These are phyloP conservation scores for Silurus asotus DNA, from an alignment of 2,113 vertebrate species.

Conservation along the genomic window DNA sequence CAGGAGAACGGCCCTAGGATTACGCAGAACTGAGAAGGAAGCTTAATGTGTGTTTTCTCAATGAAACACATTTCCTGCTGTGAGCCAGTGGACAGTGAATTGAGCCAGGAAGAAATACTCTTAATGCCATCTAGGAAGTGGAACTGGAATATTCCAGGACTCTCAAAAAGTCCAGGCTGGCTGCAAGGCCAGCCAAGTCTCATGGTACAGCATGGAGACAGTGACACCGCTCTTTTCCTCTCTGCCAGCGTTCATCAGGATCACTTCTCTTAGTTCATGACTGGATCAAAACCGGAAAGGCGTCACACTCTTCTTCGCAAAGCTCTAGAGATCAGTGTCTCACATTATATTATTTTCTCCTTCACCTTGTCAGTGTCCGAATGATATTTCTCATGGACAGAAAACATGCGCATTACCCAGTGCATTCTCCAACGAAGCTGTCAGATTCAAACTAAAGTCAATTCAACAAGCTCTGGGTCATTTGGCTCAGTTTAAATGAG, in stretches of 20 bases:
- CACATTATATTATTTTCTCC: not conserved
- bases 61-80: slow-evolving; percentile 36
- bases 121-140: slow-evolving; percentile 32
- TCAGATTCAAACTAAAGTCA: not conserved
- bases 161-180: slow-evolving; percentile 30
- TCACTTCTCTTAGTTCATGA: slow-evolving; percentile 36
- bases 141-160: slow-evolving; percentile 44
- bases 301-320: slow-evolving; percentile 9
- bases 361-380: not conserved
- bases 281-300: slow-evolving; percentile 36
- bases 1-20: slow-evolving; percentile 28
- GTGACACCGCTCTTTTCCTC: slow-evolving; percentile 37
- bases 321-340: slow-evolving; percentile 27
- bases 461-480: slow-evolving; percentile 19
- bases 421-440: not conserved
- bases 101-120: slow-evolving; percentile 23
- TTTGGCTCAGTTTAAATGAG: slow-evolving; percentile 12
- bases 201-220: slow-evolving; percentile 27
- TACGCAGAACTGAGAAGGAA: slow-evolving; percentile 19
- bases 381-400: slow-evolving; percentile 13
- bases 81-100: slow-evolving; percentile 20
- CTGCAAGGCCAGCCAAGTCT: slow-evolving; percentile 34
- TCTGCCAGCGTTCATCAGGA: slow-evolving; percentile 36
- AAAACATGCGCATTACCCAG: not conserved
- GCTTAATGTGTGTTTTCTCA: slow-evolving; percentile 31